A percentile compares a stretch with the other conserved stretches of the same genome.
Conservation (phyloP, 2,888 invertebrate species). For the Lepidochrysops patricia region DNA sequence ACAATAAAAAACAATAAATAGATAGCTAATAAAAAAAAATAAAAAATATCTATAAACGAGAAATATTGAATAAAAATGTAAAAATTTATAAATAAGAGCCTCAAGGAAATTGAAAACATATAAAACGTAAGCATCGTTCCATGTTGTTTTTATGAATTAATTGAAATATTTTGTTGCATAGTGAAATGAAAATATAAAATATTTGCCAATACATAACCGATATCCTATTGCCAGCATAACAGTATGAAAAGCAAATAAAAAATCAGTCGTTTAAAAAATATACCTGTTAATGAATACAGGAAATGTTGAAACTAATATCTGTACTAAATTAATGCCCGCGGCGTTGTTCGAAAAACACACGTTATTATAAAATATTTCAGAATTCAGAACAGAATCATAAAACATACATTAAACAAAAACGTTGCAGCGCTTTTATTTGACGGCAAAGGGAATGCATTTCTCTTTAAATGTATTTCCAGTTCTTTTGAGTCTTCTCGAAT, state of each 20-base stretch:
- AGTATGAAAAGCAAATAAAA: not conserved
- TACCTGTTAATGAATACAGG: not conserved
- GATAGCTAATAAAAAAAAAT: too few species aligned
- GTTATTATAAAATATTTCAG: not conserved
- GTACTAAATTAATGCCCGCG: conserved; percentile 1
- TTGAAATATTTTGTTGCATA: too few species aligned
- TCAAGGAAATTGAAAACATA: too few species aligned
- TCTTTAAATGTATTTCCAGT: not conserved
- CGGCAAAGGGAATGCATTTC: not conserved
- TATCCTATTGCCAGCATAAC: not conserved
- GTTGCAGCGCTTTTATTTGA: not conserved
- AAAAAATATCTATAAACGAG: too few species aligned
- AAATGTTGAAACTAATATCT: not conserved
- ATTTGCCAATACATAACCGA: not conserved
- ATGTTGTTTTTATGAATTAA: too few species aligned
- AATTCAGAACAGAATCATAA: not conserved
- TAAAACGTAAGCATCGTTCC: too few species aligned
- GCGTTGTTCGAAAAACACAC: not conserved
- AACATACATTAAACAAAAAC: not conserved
- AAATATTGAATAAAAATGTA: too few species aligned
- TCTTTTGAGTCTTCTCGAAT: not conserved
- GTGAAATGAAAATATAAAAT: not conserved
- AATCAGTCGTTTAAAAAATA: not conserved
- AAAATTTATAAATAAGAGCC: too few species aligned
- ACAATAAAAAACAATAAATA: too few species aligned